Percentiles rank a stretch among this genome's conserved stretches.
These are phyloP conservation scores for Sthenelais limicola DNA, from an alignment of 2,888 invertebrate genomes.

Conservation along the genomic window DNA sequence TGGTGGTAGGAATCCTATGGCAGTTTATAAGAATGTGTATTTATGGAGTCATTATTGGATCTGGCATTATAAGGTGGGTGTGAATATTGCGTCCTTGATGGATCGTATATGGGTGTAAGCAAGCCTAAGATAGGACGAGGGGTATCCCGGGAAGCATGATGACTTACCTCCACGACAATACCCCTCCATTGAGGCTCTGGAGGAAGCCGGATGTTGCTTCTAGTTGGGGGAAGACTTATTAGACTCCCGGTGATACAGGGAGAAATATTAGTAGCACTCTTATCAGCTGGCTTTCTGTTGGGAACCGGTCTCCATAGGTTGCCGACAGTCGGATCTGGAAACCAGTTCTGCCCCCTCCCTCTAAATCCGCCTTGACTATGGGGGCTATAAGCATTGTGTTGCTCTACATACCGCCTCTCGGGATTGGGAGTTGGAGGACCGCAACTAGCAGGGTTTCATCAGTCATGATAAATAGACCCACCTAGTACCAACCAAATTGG, in stretches of 20 bases:
- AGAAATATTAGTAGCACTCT: conserved; percentile 27
- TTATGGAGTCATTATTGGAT: no score
- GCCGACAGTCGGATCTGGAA: conserved; percentile 6
- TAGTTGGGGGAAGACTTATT: conserved; percentile 23
- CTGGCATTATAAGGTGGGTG: no score
- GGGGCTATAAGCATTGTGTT: conserved; percentile 15
- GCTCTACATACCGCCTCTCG: conserved; percentile 27
- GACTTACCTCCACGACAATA: neutral
- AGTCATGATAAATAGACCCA: conserved; percentile 40
- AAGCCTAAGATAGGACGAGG: no score
- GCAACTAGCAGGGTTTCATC: conserved; percentile 33
- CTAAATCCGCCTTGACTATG: neutral
- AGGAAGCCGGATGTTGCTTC: neutral
- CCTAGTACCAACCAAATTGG: conserved; percentile 35
- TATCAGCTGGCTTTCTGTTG: conserved; percentile 28
- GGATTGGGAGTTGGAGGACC: neutral
- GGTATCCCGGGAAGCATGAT: no score
- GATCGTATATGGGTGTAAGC: no score
- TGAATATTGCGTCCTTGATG: no score
- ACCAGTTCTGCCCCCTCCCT: neutral
- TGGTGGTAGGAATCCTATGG: no score
- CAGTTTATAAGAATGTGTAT: no score
- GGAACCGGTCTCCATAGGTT: conserved; percentile 22
- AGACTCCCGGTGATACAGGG: neutral
- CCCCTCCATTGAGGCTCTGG: neutral